These are phyloP conservation scores for Myripristis jacobus DNA, from an alignment of 2,797 vertebrate genomes.

Conservation along the genomic window DNA sequence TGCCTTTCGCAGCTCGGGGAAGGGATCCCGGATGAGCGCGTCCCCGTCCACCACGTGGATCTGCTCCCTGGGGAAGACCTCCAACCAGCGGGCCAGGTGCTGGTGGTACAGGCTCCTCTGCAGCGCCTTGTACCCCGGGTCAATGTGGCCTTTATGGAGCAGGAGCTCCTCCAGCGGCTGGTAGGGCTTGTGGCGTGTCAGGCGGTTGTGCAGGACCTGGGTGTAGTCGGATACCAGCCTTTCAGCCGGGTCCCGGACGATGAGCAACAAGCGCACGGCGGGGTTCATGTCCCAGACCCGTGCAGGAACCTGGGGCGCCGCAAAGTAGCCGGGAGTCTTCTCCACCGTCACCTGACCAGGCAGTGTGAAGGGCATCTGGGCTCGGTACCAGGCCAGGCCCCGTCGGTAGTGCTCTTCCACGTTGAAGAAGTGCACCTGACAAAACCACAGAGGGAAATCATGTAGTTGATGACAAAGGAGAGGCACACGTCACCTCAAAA, in stretches of 20 bases:
- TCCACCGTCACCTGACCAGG: constrained; percentile 84
- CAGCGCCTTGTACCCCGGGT: constrained; percentile 84
- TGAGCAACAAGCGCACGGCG: constrained; percentile 82
- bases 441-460: not conserved
- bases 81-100: constrained; percentile 84
- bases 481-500: not conserved
- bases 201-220: constrained; percentile 87
- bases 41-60: constrained; percentile 88
- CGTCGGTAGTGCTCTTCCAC: constrained; percentile 84
- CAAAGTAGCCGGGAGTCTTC: constrained; percentile 88
- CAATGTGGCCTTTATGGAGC: constrained; percentile 75
- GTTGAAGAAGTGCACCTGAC: constrained; percentile 87
- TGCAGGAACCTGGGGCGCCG: constrained; percentile 77
- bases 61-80: constrained; percentile 83
- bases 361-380: constrained; percentile 85
- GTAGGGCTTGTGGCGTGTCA: constrained; percentile 83
- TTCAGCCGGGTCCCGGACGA: constrained; percentile 86
- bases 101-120: constrained; percentile 87
- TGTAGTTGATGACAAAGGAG: not conserved
- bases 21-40: constrained; percentile 83
- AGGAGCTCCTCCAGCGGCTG: constrained; percentile 83
- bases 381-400: constrained; percentile 85
- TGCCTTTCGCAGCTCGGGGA: constrained; percentile 83
- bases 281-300: constrained; percentile 82
- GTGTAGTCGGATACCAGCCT: constrained; percentile 89